Base-by-base conservation (phyloP, 2,888 invertebrate species). In the Eupeodes latifasciatus region DNA sequence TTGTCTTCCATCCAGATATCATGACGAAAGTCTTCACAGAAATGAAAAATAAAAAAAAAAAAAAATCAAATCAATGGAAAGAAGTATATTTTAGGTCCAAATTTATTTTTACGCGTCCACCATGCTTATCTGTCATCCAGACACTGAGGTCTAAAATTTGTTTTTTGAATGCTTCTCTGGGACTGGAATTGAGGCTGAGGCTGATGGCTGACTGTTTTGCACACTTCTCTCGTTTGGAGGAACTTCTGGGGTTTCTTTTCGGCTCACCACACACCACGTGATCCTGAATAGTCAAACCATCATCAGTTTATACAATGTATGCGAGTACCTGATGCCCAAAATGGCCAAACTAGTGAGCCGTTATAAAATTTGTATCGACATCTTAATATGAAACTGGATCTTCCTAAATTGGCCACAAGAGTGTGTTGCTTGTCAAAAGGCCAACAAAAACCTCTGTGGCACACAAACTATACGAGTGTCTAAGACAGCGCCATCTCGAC, bases 321-420 rank as follows among this genome's bases (percentile, higher is more conserved):
- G 27, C 27, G 3, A 9, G 6, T 40, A 40, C 40, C 80, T 81
- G n/a, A n/a, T n/a, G 59, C 57, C 72, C 85, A 88, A 88, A 88
- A 88, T 88, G 87, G 87, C 84, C 83, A 87, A 36, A 49, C 84
- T 81, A 84, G 84, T 87, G 84, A 87, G 84, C 84, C 80, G 87
- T 84, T 87, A 87, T 80, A 74, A 84, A 87, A 87, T 84, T 80
- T 84, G 87, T 84, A 84, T 66, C 87, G 87, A 84, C 87, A 80
- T 87, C 84, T 87, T 76, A 87, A 87, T 87, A 81, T 44, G 88
- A 85, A 88, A 88, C 85, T 47, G 49, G 85, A 88, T 88, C 88
- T 71, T 80, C 61, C n/a, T 67, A 74, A 64, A 75, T 85, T 66
- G 57, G 85, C 80, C 84, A 74, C 84, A 85, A 88, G 88, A 88